Base-by-base conservation (phyloP, 2,888 invertebrate species). In the Cybosia mesomella region DNA sequence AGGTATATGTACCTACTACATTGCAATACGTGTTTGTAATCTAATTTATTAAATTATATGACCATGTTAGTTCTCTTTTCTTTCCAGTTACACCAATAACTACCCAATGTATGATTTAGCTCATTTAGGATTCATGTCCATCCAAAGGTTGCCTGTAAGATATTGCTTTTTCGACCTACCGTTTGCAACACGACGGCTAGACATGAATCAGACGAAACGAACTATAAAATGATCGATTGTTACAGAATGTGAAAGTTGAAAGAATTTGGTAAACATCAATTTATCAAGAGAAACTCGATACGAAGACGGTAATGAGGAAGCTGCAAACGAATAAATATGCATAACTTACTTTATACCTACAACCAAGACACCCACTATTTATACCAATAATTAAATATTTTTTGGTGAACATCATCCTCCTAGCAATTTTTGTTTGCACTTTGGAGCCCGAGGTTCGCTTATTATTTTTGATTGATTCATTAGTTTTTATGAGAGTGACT, bases 201-300 rank as follows among this genome's bases (percentile, higher is more conserved):
- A 72, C 70, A 58, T 70, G 68, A 72, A 72, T 54, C 71, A 73
- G 70, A 72, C 70, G 55, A 63, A 68, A 70, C 21, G 15, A 2
- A 4, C 32, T 53, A 15, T 53, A 71, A 63, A 81, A 71, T 69
- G 67, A 67, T 68, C 57, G 66, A 72, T 71, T 68, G 75, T 68
- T 66, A 79, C 70, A 79, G 82, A 74, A 71, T 73, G 75, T 82
- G 82, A 79, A 82, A 80, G 80, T 77, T 68, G 2, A 72, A 69
- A 68, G 71, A 79, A 76, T 73, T 73, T 66, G 24, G 67, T 65
- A 79, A 74, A 65, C 72, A 77, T 72, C 62, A 68, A 67, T 65
- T 74, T 60, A 68, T 61, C 61, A 61, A 61, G 49, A 61, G 61
- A 63, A 74, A 57, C 65, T 60, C 53, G 43, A 71, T 53, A 58